These are phyloP conservation scores for Oophaga pumilio DNA, from an alignment of 2,113 vertebrate species.

Conservation along the genomic window DNA sequence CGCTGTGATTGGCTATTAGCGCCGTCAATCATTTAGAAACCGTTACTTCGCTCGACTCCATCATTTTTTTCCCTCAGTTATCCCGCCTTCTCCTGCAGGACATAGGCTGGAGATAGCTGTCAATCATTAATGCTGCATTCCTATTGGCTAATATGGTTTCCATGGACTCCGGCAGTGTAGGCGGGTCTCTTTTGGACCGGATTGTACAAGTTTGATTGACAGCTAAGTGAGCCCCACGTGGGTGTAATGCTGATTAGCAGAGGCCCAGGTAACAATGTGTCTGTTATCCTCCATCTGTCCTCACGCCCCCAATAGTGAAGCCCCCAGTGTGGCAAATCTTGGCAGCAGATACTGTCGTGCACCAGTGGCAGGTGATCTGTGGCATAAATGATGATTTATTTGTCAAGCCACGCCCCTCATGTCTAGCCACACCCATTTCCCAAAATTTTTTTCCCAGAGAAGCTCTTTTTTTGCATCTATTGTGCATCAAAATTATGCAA, in stretches of 20 bases:
- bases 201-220: conserved; percentile 40
- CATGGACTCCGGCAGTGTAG: conserved; percentile 6
- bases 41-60: conserved; percentile 50
- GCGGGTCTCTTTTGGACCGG: neutral
- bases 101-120: conserved; percentile 31
- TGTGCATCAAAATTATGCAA: too few relatives aligned
- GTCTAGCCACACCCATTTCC: too few relatives aligned
- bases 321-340: neutral
- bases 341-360: neutral
- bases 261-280: neutral
- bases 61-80: neutral
- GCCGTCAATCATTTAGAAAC: conserved; percentile 31
- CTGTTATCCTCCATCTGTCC: neutral
- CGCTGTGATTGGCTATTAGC: neutral
- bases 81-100: conserved; percentile 35
- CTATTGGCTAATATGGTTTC: conserved; percentile 34
- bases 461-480: too few relatives aligned
- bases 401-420: too few relatives aligned
- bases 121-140: neutral
- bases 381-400: too few relatives aligned
- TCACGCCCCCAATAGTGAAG: neutral
- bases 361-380: too few relatives aligned
- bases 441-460: too few relatives aligned
- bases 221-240: conserved; percentile 45
- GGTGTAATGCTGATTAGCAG: conserved; percentile 14